phyloP scores from a whole-genome alignment of 1,140 invertebrate species.

The Chelonus insularis region DNA sequence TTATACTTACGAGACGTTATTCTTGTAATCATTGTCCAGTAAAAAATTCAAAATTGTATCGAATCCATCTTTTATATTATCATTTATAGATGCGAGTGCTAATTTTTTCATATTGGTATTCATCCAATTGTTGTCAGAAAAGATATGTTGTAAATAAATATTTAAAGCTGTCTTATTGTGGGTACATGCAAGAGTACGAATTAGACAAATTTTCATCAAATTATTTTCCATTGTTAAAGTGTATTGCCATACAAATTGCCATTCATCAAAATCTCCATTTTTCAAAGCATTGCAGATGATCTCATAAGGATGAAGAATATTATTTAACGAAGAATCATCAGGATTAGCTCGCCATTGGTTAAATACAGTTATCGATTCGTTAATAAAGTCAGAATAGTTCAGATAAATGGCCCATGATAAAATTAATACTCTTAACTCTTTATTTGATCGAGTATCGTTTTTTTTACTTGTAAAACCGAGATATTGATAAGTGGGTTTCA shows the following conservation, averaged over 20 bases:
- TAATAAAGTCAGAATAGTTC: slow-evolving; percentile 56
- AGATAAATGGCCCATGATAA: slow-evolving; percentile 59
- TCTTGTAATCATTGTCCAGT: no score
- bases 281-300: slow-evolving; percentile 65
- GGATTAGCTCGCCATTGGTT: slow-evolving; percentile 52
- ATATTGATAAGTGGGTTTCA: slow-evolving; percentile 44
- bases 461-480: slow-evolving; percentile 48
- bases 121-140: no score
- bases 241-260: slow-evolving; percentile 63
- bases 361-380: slow-evolving; percentile 50
- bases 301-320: slow-evolving; percentile 54
- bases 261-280: slow-evolving; percentile 59
- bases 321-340: slow-evolving; percentile 46
- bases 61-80: no score
- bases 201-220: no score
- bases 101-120: no score
- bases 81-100: no score
- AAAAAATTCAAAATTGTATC: no score
- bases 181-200: no score
- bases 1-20: no score
- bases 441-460: slow-evolving; percentile 56
- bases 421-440: slow-evolving; percentile 58
- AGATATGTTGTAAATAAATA: no score
- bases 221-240: no score
- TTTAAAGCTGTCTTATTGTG: no score